These are phyloP conservation scores for Apamea anceps DNA, from an alignment of 2,888 invertebrate genomes.

Conservation along the genomic window DNA sequence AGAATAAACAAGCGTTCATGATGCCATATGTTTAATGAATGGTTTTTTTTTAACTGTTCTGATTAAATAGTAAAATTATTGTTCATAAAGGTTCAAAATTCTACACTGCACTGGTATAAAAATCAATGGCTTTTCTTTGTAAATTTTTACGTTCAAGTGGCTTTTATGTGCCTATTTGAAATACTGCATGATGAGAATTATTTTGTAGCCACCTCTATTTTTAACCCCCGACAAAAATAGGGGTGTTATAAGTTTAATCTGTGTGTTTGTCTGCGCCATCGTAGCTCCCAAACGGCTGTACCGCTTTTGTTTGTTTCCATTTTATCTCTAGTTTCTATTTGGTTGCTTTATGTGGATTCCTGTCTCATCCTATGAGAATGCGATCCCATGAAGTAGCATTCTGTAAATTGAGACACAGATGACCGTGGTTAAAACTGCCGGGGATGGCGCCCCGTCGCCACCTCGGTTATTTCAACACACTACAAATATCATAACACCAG, in stretches of 20 bases:
- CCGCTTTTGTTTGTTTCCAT: no score
- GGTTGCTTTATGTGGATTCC: not conserved
- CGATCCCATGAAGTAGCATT: constrained; percentile 35
- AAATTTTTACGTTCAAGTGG: not conserved
- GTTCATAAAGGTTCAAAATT: not conserved
- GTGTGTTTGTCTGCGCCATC: no score
- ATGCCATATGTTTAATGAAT: not conserved
- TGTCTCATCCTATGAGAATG: constrained; percentile 58
- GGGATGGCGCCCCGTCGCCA: constrained; percentile 30
- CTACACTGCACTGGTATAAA: not conserved
- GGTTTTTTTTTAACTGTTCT: not conserved
- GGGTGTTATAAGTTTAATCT: no score
- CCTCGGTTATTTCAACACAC: constrained; percentile 81
- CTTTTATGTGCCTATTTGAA: not conserved
- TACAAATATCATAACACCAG: constrained; percentile 66
- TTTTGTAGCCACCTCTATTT: not conserved
- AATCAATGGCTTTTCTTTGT: not conserved
- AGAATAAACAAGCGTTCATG: not conserved
- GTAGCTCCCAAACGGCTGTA: no score
- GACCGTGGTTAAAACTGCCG: constrained; percentile 68
- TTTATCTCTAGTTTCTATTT: not conserved
- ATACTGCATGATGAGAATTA: not conserved
- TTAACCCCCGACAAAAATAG: no score
- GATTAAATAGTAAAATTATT: not conserved
- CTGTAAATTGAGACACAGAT: constrained; percentile 59